Conservation (phyloP, 2,797 vertebrate genomes). For the Dicrostonyx torquatus region DNA sequence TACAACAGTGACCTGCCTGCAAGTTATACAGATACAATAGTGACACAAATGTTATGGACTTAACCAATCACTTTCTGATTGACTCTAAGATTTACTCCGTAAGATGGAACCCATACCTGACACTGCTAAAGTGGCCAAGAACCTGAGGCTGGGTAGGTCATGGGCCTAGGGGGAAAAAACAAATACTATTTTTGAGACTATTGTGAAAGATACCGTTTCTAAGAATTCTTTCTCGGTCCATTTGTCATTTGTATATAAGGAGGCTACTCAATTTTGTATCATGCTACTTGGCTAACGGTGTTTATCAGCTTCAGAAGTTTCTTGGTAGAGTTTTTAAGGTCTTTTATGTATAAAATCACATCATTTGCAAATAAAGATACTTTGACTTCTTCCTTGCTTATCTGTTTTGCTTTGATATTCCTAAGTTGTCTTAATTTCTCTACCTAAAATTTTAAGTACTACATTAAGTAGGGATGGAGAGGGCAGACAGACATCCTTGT, state of each 20-base stretch:
- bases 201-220: not conserved
- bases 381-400: not conserved
- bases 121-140: not conserved
- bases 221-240: not conserved
- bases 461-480: not conserved
- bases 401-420: not conserved
- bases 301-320: not conserved
- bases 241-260: not conserved
- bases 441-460: not conserved
- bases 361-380: too few relatives aligned
- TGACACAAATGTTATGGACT: not conserved
- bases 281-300: not conserved
- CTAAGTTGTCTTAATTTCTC: not conserved
- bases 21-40: not conserved
- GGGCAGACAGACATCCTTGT: not conserved
- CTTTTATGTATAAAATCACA: too few relatives aligned
- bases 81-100: not conserved
- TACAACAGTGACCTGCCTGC: not conserved
- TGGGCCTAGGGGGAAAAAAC: not conserved
- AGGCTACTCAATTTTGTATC: not conserved
- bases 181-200: not conserved
- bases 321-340: not conserved
- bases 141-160: not conserved
- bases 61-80: not conserved
- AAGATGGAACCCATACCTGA: not conserved